Evolutionary conservation across 2,113 vertebrate species (phyloP).

Genomic region (Colius striatus): DNA sequence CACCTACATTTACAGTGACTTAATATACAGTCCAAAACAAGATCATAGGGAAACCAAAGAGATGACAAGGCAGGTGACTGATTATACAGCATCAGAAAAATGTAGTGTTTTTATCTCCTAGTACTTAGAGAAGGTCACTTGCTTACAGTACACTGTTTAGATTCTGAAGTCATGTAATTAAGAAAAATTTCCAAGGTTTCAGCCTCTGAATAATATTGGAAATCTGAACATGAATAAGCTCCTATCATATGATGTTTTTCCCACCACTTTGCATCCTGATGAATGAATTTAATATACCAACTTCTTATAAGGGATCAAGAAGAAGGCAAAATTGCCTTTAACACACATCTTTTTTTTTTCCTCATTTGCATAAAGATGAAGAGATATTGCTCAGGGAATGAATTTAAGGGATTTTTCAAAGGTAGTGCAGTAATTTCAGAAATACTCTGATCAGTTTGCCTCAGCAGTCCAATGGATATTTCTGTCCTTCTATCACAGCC

Average conservation of each 20-base stretch:
- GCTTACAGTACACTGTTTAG: neutral
- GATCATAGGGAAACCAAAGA: neutral
- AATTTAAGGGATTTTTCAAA: neutral
- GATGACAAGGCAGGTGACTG: neutral
- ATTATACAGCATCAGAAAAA: neutral
- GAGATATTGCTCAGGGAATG: neutral
- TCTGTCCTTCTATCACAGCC: neutral
- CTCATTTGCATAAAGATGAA: neutral
- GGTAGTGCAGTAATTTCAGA: neutral
- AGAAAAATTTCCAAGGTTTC: neutral
- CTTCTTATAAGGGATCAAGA: neutral
- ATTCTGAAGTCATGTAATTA: neutral
- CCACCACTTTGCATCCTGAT: neutral
- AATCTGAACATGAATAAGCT: neutral
- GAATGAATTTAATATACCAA: neutral
- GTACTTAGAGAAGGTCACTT: neutral
- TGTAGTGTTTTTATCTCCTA: neutral
- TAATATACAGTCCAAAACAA: conserved; percentile 6
- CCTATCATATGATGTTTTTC: neutral
- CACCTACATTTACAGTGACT: neutral
- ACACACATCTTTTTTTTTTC: too few species aligned
- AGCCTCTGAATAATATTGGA: neutral
- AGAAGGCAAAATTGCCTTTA: neutral
- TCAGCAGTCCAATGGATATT: neutral
- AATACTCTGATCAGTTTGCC: neutral